Base-by-base conservation (phyloP, 2,113 vertebrate genomes). In the Microtus richardsoni region DNA sequence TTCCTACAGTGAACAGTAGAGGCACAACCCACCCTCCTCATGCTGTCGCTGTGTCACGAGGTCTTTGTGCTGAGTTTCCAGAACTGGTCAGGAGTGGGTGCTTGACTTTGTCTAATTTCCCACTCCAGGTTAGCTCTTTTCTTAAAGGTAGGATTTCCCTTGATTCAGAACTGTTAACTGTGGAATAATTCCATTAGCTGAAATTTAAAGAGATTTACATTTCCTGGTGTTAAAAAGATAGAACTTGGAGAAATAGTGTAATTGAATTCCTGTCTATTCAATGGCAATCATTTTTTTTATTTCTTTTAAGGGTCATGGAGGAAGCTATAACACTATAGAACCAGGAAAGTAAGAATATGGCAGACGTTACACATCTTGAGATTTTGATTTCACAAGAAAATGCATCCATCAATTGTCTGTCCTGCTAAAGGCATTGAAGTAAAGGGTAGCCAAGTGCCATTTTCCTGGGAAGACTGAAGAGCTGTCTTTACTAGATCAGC, bases 181-280 rank as follows among this genome's bases (percentile, higher is more conserved):
- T 91, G 68, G 88, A 94, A 93, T 71, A 77, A 49, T 5, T 17
- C 26, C 9, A 89, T 30, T 88, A 82, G 92, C 70, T 80, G 54
- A 96, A 94, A 93, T 74, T 66, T 79, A 71, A 96, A 68, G 52
- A 89, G 26, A 62, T 79, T 90, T 95, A 78, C 26, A 85, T 94
- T 86, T 66, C 93, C 62, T 87, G 83, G 28, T 24, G 7, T 93
- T 91, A 93, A 36, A 10, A 90, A 73, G 26, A 89, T 70, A 95
- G 89, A 92, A 19, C 54, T 94, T 62, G 86, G 68, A 91, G 49
- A 95, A 92, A 17, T n/a, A 33, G 28, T 47, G 47, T 77, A 93
- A 83, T 85, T 94, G 92, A 1, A 90, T 89, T 86, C 16, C 79
- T 78, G 26, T 78, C 60, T 70, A 39, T 82, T 79, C 44, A 58